Conservation (phyloP, 2,113 vertebrate genomes). For the Plotosus lineatus region DNA sequence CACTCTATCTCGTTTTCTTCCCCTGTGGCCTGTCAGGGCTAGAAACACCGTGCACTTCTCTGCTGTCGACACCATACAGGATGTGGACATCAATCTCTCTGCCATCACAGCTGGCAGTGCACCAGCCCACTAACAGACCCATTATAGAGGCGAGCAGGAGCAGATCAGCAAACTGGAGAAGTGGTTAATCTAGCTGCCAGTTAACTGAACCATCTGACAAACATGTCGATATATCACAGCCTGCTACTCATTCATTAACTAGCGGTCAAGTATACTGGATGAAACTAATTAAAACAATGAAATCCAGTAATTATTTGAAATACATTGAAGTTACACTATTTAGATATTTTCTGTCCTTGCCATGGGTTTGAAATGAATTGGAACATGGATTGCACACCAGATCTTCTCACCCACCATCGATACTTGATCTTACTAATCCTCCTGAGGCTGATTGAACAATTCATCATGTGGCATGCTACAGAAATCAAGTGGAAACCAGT, state of each 20-base stretch:
- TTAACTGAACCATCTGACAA: constrained; percentile 6
- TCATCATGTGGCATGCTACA: background rate
- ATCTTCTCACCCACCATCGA: background rate
- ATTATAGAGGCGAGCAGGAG: constrained; percentile 23
- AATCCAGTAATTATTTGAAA: background rate
- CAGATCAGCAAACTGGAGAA: constrained; percentile 29
- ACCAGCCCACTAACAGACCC: constrained; percentile 45
- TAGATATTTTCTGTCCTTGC: background rate
- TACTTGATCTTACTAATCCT: background rate
- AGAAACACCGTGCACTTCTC: constrained; percentile 27
- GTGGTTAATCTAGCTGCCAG: constrained; percentile 2
- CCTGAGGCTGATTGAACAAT: background rate
- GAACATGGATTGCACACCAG: background rate
- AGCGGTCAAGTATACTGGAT: background rate
- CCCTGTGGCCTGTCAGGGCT: constrained; percentile 7
- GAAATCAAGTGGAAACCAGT: background rate
- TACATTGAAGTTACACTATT: background rate
- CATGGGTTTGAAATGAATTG: background rate
- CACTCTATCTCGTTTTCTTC: constrained; percentile 30
- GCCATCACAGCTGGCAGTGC: constrained; percentile 25
- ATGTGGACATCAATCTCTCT: constrained; percentile 37
- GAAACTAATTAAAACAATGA: constrained; percentile 1
- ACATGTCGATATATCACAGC: constrained; percentile 24
- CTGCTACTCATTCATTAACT: constrained; percentile 17
- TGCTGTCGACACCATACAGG: constrained; percentile 30